Base-by-base conservation (phyloP, 2,113 vertebrate genomes). In the Plotosus lineatus region DNA sequence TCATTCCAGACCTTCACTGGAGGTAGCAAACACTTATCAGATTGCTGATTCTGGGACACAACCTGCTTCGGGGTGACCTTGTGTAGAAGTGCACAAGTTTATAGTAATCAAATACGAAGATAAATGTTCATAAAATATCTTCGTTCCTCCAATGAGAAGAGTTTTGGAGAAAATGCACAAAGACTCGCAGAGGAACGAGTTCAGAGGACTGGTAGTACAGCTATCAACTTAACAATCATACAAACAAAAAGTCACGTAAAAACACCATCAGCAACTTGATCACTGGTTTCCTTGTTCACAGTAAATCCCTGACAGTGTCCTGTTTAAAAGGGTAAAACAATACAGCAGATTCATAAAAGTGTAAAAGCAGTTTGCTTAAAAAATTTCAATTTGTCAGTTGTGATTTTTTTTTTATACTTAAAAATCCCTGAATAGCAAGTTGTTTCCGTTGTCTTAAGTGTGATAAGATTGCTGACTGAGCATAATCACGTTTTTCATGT, bases 91-190 rank as follows among this genome's bases (percentile, higher is more conserved):
- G 85, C 83, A 85, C 66, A 83, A 44, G 85, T 82, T 55, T 77
- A 78, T 71, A 85, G 42, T 78, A 75, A 82, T 81, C 58, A 78
- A 46, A 79, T 19, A 38, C 51, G 53, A 46, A 51, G 21, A 40
- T 42, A 77, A 36, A 42, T 38, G 15, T 56, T 78, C 8, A 23
- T 69, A 44, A 72, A 72, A 72, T 66, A 73, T 48, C 38, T 56
- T 72, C 28, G 65, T 65, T n/a, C 61, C 44, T 63, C 53, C 40
- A 80, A 84, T 87, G 83, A 82, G 86, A 89, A 83, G n/a, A 68
- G 10, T 69, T n/a, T 60, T 40, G 19, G 28, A 33, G 63, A 78
- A 65, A 23, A n/a, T n/a, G 33, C n/a, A 77, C 21, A 44, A 28
- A 65, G 40, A 68, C 40, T 65, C 36, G 21, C 44, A 63, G 28